Evolutionary conservation across 1,140 invertebrate genomes (phyloP), one percentile per base, ranked within the genome.

Genomic region (Melanaphis sacchari): DNA sequence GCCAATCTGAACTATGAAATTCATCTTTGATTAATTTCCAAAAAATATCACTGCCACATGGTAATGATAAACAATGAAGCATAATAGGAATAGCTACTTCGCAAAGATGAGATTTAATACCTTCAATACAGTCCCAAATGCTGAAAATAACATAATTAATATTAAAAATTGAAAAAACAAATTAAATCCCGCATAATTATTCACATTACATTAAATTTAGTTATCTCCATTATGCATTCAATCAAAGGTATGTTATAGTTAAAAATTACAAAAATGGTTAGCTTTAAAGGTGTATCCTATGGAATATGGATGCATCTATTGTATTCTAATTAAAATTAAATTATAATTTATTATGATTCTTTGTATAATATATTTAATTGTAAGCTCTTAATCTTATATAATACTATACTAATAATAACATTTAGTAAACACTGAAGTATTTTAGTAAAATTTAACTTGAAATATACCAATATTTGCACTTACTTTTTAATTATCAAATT

Each of bases 401-500:
- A 26, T 59, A 59, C 54, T 54, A 43, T 81, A 8, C 8, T 82
- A 82, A 82, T 38, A 38, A 38, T 82, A 22, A 38, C 22, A 38
- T 82, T 6, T 38, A 82, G 9, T 66, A 31, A 31, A 31, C 59
- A 66, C 11, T 59, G 7, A 59, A 59, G 9, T 81, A 38, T 38
- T 81, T 81, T 24, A 59, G 11, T 76, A 18, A 76, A 76, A 76
- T 36, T 91, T 8, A 31, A 43, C 52, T 76, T 66, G 26, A 84
- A 87, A n/a, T 38, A 87, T 87, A 88, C 49, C 43, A 38, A 46
- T 5, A 52, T 8, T 43, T 41, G 0, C n/a, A 93, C 84, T 96
- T 96, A 99, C 98, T 98, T 99, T 95, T 98, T 98, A 94, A 99
- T 98, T 0, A 99, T 95, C 38, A 99, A 95, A 96, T 99, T 99